Evolutionary conservation across 53 echinoderm and acorn worm species (phyloP).

Genomic region (Echinarachnius parma): DNA sequence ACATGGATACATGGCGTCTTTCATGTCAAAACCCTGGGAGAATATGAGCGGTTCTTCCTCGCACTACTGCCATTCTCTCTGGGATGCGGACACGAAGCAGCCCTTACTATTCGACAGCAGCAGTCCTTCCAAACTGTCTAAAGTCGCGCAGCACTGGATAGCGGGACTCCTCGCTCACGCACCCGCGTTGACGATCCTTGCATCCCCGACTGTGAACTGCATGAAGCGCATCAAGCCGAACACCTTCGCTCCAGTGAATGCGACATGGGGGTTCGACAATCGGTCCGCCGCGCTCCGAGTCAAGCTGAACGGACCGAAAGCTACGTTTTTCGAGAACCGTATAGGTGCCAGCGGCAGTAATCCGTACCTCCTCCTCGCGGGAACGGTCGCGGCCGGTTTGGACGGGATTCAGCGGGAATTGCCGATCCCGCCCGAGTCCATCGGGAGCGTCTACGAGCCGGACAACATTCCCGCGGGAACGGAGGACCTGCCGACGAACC

Average conservation of each 20-base stretch:
- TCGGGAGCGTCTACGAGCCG: conserved; percentile 43
- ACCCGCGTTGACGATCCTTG: conserved; percentile 47
- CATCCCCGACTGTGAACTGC: conserved; percentile 62
- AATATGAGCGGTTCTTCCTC: conserved; percentile 52
- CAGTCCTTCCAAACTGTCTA: conserved; percentile 29
- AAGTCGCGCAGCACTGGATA: conserved; percentile 55
- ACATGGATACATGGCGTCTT: conserved; percentile 59
- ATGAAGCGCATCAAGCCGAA: conserved; percentile 48
- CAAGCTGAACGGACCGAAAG: conserved; percentile 48
- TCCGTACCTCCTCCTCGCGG: conserved; percentile 73
- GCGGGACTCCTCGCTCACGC: conserved; percentile 60
- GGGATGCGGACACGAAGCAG: conserved; percentile 47
- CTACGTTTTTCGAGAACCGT: conserved; percentile 56
- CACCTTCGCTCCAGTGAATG: conserved; percentile 59
- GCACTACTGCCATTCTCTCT: conserved; percentile 66
- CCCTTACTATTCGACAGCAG: conserved; percentile 42
- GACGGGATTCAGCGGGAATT: conserved; percentile 74
- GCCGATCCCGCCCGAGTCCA: conserved; percentile 35
- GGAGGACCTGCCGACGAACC: conserved; percentile 48
- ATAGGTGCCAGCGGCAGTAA: conserved; percentile 66
- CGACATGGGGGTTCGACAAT: conserved; percentile 64
- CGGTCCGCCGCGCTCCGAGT: conserved; percentile 49
- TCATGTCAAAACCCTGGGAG: conserved; percentile 59
- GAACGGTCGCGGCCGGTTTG: conserved; percentile 70
- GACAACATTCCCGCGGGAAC: conserved; percentile 37